Conservation (phyloP, 1,140 invertebrate species). For the Drosophila lacteicornis region DNA sequence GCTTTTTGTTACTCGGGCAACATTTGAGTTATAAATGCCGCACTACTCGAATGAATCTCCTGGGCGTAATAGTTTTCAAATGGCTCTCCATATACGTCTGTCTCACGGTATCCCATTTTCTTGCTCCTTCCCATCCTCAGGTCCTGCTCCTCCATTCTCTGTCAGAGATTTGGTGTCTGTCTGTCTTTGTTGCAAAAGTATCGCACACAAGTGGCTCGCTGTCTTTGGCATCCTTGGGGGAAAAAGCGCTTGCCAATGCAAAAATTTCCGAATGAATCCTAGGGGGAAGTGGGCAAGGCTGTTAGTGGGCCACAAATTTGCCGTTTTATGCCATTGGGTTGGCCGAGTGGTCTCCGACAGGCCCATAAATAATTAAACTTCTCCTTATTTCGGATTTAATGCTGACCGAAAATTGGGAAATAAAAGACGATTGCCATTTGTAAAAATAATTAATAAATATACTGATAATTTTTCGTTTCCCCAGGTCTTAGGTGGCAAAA, state of each 20-base stretch:
- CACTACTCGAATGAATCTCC: conserved; percentile 81
- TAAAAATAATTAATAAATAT: background rate
- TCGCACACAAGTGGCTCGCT: conserved; percentile 55
- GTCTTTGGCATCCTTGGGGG: conserved; percentile 11
- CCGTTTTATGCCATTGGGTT: conserved; percentile 64
- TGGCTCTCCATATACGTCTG: conserved; percentile 65
- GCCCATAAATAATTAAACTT: conserved; percentile 45
- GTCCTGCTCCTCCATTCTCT: background rate
- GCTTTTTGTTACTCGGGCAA: conserved; percentile 51
- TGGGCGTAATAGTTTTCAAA: conserved; percentile 82
- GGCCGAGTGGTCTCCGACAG: conserved; percentile 19
- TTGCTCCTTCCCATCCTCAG: background rate
- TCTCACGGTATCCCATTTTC: conserved; percentile 36
- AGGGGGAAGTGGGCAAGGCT: background rate
- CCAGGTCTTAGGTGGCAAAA: too few species aligned
- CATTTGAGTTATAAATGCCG: conserved; percentile 81
- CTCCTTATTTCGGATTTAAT: conserved; percentile 28
- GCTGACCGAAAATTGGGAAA: conserved; percentile 19
- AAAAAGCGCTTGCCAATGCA: conserved; percentile 56
- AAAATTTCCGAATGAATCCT: conserved; percentile 46
- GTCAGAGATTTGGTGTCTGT: conserved; percentile 26
- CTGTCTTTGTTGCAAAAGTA: conserved; percentile 54
- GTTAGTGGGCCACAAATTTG: conserved; percentile 55
- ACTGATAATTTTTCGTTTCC: background rate
- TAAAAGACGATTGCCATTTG: background rate